A percentile compares a stretch with the other conserved stretches of the same genome.
Evolutionary conservation across 2,113 vertebrate species (phyloP).

Genomic region (Spermophilus dauricus): DNA sequence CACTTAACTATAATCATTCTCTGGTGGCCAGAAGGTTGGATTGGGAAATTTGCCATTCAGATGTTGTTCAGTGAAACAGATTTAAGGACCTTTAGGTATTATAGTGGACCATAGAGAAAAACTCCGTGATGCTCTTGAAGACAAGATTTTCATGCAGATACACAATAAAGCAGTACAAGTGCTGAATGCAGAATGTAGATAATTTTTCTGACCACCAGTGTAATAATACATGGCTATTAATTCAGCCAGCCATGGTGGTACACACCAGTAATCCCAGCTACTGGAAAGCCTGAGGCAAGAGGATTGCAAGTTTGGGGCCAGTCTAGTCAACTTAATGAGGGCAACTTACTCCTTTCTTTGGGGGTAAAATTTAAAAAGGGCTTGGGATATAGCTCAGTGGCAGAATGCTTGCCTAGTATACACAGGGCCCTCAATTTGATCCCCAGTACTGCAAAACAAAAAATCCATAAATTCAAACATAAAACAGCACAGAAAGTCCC

Average conservation of each 20-base stretch:
- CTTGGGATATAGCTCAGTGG: not conserved
- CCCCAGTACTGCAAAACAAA: no score
- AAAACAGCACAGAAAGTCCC: not conserved
- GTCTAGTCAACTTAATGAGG: not conserved
- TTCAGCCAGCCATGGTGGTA: not conserved
- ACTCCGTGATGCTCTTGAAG: constrained; percentile 12
- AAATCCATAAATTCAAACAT: not conserved
- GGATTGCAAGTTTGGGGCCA: not conserved
- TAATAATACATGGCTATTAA: constrained; percentile 57
- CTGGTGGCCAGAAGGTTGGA: constrained; percentile 26
- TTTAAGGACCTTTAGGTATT: constrained; percentile 6
- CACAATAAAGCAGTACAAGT: not conserved
- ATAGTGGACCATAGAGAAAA: not conserved
- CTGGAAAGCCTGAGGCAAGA: not conserved
- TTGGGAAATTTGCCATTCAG: constrained; percentile 52
- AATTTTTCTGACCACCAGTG: constrained; percentile 16
- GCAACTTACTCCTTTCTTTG: not conserved
- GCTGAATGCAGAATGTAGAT: not conserved
- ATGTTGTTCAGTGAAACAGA: constrained; percentile 41
- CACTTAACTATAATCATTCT: not conserved
- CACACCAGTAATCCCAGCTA: not conserved
- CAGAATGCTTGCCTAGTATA: not conserved
- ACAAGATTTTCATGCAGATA: constrained; percentile 12
- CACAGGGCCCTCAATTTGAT: not conserved
- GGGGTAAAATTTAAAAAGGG: not conserved